These are phyloP conservation scores for Amazona ochrocephala DNA, from an alignment of 2,797 vertebrate species.

Conservation along the genomic window DNA sequence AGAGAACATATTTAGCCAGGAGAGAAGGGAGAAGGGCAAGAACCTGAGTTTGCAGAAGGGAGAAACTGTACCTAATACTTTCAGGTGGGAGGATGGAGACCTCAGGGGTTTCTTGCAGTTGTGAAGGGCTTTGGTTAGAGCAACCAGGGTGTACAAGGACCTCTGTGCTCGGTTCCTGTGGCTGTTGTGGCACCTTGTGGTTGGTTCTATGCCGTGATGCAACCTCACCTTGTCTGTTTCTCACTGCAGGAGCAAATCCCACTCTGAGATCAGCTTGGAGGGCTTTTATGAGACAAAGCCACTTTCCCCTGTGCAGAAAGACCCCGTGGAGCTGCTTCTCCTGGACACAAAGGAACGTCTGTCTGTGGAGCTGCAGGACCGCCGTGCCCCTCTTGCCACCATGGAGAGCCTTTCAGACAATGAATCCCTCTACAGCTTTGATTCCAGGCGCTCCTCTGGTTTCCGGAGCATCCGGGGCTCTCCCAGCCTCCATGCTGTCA, in stretches of 20 bases:
- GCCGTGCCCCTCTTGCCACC: constrained; percentile 92
- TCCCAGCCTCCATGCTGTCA: constrained; percentile 91
- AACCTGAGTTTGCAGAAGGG: background rate
- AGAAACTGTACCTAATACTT: background rate
- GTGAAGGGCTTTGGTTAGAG: background rate
- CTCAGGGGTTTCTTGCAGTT: background rate
- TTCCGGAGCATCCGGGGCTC: constrained; percentile 91
- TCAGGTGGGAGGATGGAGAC: rapidly evolving
- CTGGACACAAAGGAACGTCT: constrained; percentile 92
- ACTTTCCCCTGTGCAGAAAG: constrained; percentile 75
- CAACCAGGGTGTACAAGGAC: background rate
- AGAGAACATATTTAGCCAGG: background rate
- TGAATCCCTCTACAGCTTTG: constrained; percentile 95
- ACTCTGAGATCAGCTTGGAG: constrained; percentile 96
- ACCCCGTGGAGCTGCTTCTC: constrained; percentile 91
- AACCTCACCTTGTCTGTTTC: background rate
- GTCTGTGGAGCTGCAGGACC: constrained; percentile 89
- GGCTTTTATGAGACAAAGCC: constrained; percentile 94
- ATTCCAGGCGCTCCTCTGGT: constrained; percentile 94
- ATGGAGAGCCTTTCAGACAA: constrained; percentile 99
- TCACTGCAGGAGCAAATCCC: constrained; percentile 88
- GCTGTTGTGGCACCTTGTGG: background rate
- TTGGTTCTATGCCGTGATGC: background rate
- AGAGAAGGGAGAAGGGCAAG: background rate
- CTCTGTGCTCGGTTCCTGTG: background rate